Evolutionary conservation across 2,888 invertebrate species (phyloP).

Genomic region (Athalia cordata): DNA sequence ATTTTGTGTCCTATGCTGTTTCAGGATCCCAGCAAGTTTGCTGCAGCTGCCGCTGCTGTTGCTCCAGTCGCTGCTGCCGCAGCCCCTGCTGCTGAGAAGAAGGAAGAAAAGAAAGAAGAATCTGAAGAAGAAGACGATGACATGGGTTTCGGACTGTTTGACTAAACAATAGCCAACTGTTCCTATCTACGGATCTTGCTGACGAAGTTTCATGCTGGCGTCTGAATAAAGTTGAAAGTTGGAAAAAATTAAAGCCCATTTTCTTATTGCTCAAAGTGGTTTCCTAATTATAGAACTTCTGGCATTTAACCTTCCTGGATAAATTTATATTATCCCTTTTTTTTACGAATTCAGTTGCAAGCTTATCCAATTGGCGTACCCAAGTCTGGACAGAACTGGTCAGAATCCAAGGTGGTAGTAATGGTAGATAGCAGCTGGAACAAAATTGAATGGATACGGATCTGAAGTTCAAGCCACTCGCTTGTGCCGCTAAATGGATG

Average conservation of each 20-base stretch:
- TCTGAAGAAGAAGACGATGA: conserved; percentile 92
- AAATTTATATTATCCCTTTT: too few relatives aligned
- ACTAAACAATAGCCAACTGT: conserved; percentile 75
- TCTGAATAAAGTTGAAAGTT: conserved; percentile 65
- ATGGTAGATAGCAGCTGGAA: too few relatives aligned
- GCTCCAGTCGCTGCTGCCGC: conserved; percentile 79
- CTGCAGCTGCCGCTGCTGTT: conserved; percentile 79
- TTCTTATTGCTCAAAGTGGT: neutral
- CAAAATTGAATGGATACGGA: too few relatives aligned
- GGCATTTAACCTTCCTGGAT: neutral
- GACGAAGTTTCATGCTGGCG: conserved; percentile 58
- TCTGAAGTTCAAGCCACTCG: too few relatives aligned
- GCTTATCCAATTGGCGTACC: too few relatives aligned
- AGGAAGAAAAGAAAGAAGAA: conserved; percentile 82
- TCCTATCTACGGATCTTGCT: conserved; percentile 49
- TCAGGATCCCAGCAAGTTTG: conserved; percentile 96
- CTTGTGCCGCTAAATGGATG: too few relatives aligned
- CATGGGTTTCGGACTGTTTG: conserved; percentile 98
- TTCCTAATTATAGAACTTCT: neutral
- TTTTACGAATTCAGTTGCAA: too few relatives aligned
- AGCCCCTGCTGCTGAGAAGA: conserved; percentile 83
- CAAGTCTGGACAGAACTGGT: too few relatives aligned
- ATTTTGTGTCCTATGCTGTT: conserved; percentile 56
- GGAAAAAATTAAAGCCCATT: neutral
- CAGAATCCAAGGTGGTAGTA: too few relatives aligned